These are phyloP conservation scores for Alviniconcha strummeri DNA, from an alignment of 2,888 invertebrate species.

Conservation along the genomic window DNA sequence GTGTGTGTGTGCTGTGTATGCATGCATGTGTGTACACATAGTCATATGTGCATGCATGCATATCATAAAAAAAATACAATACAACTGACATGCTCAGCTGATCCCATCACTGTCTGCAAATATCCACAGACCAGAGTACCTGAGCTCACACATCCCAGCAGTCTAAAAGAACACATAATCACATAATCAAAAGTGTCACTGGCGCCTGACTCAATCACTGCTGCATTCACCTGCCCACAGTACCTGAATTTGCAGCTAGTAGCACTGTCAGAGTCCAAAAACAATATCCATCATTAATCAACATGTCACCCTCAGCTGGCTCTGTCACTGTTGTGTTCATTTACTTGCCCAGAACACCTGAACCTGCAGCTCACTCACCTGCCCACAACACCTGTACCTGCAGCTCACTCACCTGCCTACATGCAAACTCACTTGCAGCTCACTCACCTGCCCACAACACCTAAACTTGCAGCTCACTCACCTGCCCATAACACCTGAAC, in stretches of 20 bases:
- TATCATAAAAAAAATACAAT: too few relatives aligned
- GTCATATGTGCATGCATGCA: too few relatives aligned
- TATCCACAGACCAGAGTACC: too few relatives aligned
- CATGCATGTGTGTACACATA: too few relatives aligned
- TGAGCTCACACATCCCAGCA: too few relatives aligned
- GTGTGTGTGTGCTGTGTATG: too few relatives aligned
- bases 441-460: slow-evolving; percentile 72
- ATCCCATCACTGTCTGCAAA: too few relatives aligned
- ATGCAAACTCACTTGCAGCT: slow-evolving; percentile 94
- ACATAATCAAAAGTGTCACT: too few relatives aligned
- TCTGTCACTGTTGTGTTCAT: slow-evolving; percentile 79
- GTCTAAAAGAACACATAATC: too few relatives aligned
- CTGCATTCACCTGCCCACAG: slow-evolving; percentile 83
- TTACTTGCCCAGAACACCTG: too few relatives aligned
- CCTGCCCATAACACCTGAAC: slow-evolving; percentile 94
- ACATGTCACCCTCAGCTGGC: slow-evolving; percentile 94
- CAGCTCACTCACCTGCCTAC: slow-evolving; percentile 88
- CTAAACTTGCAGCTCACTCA: slow-evolving; percentile 49
- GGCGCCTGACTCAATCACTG: too few relatives aligned
- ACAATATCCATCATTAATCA: slow-evolving; percentile 26
- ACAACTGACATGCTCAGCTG: too few relatives aligned
- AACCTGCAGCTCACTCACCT: slow-evolving; percentile 72
- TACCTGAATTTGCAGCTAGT: slow-evolving; percentile 92
- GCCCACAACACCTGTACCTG: slow-evolving; percentile 97
- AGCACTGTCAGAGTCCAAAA: not conserved